Evolutionary conservation across 2,113 vertebrate genomes (phyloP), one percentile per base, ranked within the genome.

Genomic region (Circaetus gallicus): DNA sequence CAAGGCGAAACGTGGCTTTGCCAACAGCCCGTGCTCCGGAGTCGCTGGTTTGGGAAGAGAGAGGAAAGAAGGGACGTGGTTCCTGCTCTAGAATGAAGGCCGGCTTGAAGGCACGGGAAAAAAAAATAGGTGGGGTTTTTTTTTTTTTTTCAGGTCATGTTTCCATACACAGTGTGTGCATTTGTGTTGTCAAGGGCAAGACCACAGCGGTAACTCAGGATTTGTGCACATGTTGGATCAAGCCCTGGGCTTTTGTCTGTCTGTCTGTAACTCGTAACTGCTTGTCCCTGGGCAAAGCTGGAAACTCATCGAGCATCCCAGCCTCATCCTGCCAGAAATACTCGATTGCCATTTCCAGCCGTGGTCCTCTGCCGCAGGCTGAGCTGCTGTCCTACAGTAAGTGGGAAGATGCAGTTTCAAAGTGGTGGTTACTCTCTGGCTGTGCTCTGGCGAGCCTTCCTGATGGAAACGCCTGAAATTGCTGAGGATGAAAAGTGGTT

Each of bases 101-200:
- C 19, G 6, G 32, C 16, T 6, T 15, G 49, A 49, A 49, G 12
- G 9, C 16, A 38, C 0, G 2, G 42, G 9, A 9, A 29, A 49
- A 42, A 42, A 53, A 11, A 3, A 1, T 1, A 7, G 3, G 0
- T 16, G 45, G 45, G 34, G 3, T 5, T 10, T 25, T 7, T 4
- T 9, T 61, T 28, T 52, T 53, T 29, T 53, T 29, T 32, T 7
- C 58, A 28, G 34, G 28, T 34, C 16, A 0, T 52, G 14, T 55
- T 36, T 49, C 59, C n/a, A 1, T 6, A 25, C 1, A 18, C 26
- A 17, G 72, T 3, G 0, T 17, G 10, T 42, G 43, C 11, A 0
- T 67, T 66, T 15, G 34, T 11, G 6, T 21, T 12, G 31, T 10
- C 28, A 7, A 5, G 25, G 24, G 26, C 29, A 13, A 43, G 45